Evolutionary conservation across 2,113 vertebrate species (phyloP).

Genomic region (Nothocercus nigrocapillus): DNA sequence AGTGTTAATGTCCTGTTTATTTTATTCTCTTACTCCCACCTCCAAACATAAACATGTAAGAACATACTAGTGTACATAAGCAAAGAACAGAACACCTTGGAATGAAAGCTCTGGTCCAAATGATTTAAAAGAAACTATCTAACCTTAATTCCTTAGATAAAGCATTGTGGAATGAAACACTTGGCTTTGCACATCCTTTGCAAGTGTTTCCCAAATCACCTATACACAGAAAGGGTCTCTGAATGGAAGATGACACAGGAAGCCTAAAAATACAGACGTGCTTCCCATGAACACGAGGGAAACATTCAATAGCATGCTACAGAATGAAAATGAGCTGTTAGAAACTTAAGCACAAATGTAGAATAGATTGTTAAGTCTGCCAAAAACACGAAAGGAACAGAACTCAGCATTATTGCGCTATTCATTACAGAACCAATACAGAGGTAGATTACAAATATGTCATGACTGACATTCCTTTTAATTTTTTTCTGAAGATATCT

Average conservation of each 20-base stretch:
- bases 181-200: neutral
- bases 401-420: neutral
- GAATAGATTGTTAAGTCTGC: neutral
- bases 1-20: neutral
- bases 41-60: neutral
- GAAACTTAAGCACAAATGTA: constrained; percentile 43
- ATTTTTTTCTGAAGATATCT: neutral
- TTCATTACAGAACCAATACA: neutral
- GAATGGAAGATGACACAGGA: neutral
- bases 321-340: constrained; percentile 34
- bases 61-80: neutral
- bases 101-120: neutral
- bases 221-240: neutral
- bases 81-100: constrained; percentile 4
- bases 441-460: neutral
- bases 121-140: neutral
- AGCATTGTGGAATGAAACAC: neutral
- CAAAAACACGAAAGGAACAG: neutral
- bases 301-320: neutral
- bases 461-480: neutral
- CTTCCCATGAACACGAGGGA: neutral
- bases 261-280: neutral
- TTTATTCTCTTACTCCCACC: neutral
- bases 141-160: neutral
- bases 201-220: neutral